These are phyloP conservation scores for Pseudomyrmex cubaensis DNA, from an alignment of 1,140 invertebrate species.

Conservation along the genomic window DNA sequence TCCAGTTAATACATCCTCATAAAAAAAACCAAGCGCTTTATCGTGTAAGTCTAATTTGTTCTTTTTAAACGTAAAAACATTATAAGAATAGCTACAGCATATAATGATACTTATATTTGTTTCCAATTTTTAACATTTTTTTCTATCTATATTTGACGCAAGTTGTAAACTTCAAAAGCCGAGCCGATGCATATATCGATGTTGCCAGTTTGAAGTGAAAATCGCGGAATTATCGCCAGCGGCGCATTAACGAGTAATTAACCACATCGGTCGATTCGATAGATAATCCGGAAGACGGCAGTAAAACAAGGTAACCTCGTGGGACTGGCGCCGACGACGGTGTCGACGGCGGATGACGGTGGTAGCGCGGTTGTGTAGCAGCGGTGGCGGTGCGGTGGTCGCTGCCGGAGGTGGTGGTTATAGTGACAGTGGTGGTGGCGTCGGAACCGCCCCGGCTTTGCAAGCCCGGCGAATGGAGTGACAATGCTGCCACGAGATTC, in stretches of 20 bases:
- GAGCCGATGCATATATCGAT: not conserved
- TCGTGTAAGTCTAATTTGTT: not conserved
- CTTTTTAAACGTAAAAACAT: not conserved
- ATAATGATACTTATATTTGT: not conserved
- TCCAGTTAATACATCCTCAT: not conserved
- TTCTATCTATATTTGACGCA: not conserved
- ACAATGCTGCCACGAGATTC: slow-evolving; percentile 77
- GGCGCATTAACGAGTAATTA: slow-evolving; percentile 73
- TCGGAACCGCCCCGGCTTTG: slow-evolving; percentile 76
- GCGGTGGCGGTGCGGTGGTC: slow-evolving; percentile 37
- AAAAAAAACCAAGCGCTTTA: too few species aligned
- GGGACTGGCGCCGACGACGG: slow-evolving; percentile 63
- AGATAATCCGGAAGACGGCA: slow-evolving; percentile 77
- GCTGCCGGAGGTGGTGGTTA: slow-evolving; percentile 58
- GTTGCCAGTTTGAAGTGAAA: slow-evolving; percentile 17
- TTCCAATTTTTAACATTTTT: not conserved
- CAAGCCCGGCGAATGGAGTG: slow-evolving; percentile 76
- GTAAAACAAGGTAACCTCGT: slow-evolving; percentile 76
- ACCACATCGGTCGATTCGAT: slow-evolving; percentile 74
- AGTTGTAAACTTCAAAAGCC: not conserved
- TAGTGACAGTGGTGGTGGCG: slow-evolving; percentile 66
- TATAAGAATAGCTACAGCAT: not conserved
- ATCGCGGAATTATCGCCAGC: slow-evolving; percentile 51
- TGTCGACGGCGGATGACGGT: slow-evolving; percentile 21
- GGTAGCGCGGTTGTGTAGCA: slow-evolving; percentile 52